These are phyloP conservation scores for Conistra vaccinii DNA, from an alignment of 2,888 invertebrate genomes.

Conservation along the genomic window DNA sequence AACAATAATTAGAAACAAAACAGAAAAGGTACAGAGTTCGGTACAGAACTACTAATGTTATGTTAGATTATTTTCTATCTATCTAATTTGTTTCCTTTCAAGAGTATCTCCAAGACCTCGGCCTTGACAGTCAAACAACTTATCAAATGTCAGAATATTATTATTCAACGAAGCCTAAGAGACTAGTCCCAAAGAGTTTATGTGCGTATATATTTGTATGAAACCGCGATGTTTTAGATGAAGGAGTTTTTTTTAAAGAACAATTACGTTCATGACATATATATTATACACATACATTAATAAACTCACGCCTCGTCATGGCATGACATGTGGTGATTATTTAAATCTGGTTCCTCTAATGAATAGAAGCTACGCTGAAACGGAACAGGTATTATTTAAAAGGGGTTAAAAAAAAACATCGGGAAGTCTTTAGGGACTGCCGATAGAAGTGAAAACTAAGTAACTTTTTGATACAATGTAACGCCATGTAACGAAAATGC, in stretches of 20 bases:
- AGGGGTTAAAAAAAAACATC: too few relatives aligned
- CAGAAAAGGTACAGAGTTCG: too few relatives aligned
- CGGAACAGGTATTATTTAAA: too few relatives aligned
- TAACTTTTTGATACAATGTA: too few relatives aligned
- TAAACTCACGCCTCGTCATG: neutral
- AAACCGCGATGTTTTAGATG: neutral
- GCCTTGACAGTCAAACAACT: conserved; percentile 27
- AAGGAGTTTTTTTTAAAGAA: neutral
- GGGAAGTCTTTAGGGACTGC: too few relatives aligned
- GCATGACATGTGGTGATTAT: neutral
- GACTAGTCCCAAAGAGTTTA: conserved; percentile 21
- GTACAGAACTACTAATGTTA: neutral
- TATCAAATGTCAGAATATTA: conserved; percentile 24
- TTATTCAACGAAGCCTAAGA: conserved; percentile 19
- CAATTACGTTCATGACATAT: too few relatives aligned
- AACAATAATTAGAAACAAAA: too few relatives aligned
- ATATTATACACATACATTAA: neutral
- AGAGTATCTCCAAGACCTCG: neutral
- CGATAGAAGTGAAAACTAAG: too few relatives aligned
- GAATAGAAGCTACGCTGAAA: too few relatives aligned
- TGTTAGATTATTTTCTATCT: neutral
- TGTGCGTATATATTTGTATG: conserved; percentile 9
- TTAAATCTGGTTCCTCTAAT: neutral
- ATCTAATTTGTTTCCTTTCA: conserved; percentile 27
- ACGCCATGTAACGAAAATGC: too few relatives aligned